Evolutionary conservation across 53 echinoderm and acorn worm genomes (phyloP).

Genomic region (Glandiceps talaboti): DNA sequence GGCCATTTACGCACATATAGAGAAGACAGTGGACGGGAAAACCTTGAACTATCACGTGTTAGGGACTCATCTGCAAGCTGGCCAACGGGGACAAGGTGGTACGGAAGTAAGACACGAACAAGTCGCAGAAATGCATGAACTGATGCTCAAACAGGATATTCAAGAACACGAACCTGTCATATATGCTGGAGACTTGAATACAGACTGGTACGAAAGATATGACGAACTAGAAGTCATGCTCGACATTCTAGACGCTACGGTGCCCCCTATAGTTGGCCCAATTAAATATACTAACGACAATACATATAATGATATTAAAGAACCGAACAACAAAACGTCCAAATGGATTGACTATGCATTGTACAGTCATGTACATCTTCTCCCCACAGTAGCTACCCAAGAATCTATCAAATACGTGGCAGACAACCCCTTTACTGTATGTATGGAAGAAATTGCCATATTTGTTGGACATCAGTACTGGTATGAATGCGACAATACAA

Average conservation of each 20-base stretch:
- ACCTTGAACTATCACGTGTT: constrained; percentile 57
- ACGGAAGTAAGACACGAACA: constrained; percentile 31
- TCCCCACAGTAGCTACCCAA: constrained; percentile 34
- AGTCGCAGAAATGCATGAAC: constrained; percentile 48
- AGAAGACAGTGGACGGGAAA: constrained; percentile 41
- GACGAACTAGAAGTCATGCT: constrained; percentile 47
- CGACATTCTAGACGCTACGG: constrained; percentile 39
- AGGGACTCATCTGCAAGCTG: constrained; percentile 82
- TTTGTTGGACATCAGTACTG: constrained; percentile 20
- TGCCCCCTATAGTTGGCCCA: constrained; percentile 37
- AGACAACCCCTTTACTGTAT: constrained; percentile 28
- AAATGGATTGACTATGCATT: constrained; percentile 77
- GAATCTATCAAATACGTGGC: constrained; percentile 33
- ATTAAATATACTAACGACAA: constrained; percentile 48
- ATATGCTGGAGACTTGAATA: constrained; percentile 75
- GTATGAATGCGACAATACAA: constrained; percentile 4
- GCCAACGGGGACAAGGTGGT: constrained; percentile 33
- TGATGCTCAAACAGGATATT: constrained; percentile 45
- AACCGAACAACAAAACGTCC: not conserved
- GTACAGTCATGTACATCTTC: constrained; percentile 42
- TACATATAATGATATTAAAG: constrained; percentile 46
- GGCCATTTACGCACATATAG: constrained; percentile 44
- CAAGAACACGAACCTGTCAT: constrained; percentile 54
- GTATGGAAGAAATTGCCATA: constrained; percentile 17
- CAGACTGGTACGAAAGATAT: constrained; percentile 32